Evolutionary conservation across 2,113 vertebrate species (phyloP).

Genomic region (Xenopus borealis): DNA sequence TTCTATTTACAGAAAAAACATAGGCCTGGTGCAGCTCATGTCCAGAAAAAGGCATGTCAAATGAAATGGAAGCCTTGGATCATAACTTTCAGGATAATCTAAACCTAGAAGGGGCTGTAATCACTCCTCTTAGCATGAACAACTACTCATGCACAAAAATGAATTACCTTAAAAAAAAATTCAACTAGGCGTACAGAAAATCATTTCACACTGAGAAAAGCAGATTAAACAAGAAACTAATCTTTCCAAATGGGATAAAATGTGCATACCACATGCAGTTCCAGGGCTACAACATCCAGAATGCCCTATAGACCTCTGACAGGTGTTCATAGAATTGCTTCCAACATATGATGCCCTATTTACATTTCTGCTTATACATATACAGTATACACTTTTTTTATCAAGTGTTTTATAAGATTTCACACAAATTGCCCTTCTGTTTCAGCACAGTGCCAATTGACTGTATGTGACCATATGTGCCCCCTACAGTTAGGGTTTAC

Average conservation of each 20-base stretch:
- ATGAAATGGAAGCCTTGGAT: conserved; percentile 51
- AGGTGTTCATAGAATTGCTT: too few species aligned
- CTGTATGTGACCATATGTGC: too few species aligned
- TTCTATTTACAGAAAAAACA: conserved; percentile 80
- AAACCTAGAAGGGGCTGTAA: conserved; percentile 56
- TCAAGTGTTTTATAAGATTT: too few species aligned
- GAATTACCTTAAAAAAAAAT: background rate
- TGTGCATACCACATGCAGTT: too few species aligned
- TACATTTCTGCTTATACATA: too few species aligned
- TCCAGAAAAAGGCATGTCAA: conserved; percentile 43
- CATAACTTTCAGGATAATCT: conserved; percentile 57
- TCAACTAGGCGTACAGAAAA: background rate
- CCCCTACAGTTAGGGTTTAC: too few species aligned
- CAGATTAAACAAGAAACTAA: background rate
- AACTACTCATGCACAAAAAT: conserved; percentile 46
- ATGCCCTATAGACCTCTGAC: too few species aligned
- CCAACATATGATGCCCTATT: too few species aligned
- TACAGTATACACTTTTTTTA: too few species aligned
- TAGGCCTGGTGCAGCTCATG: conserved; percentile 58
- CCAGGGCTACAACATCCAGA: too few species aligned
- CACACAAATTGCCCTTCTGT: too few species aligned
- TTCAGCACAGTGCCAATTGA: too few species aligned
- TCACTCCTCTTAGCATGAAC: conserved; percentile 57
- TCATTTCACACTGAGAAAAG: background rate
- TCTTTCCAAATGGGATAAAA: background rate